Conservation (phyloP, 2,113 vertebrate species). For the Zapornia atra region DNA sequence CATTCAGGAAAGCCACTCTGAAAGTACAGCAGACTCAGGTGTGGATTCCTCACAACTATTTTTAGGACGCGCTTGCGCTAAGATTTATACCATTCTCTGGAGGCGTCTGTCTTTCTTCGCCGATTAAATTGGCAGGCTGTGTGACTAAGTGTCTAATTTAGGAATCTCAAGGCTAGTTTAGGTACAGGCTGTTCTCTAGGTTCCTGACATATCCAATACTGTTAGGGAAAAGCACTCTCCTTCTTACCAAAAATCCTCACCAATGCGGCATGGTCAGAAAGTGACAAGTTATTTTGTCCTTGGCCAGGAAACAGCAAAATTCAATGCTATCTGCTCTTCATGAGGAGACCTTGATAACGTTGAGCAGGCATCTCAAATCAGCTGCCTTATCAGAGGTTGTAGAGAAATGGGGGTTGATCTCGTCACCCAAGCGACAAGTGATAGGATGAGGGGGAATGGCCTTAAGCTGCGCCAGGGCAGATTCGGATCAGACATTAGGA, state of each 20-base stretch:
- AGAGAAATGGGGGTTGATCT: too few relatives aligned
- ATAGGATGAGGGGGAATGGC: too few relatives aligned
- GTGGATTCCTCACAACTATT: not conserved
- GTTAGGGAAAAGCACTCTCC: not conserved
- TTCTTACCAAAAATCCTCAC: not conserved
- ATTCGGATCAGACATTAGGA: too few relatives aligned
- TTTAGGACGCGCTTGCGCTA: not conserved
- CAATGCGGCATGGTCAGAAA: not conserved
- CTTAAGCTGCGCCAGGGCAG: too few relatives aligned
- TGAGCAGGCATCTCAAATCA: not conserved
- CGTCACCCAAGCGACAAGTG: too few relatives aligned
- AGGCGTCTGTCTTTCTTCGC: not conserved
- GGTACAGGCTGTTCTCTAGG: slow-evolving; percentile 20
- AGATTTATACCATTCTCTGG: slow-evolving; percentile 33
- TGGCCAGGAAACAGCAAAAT: not conserved
- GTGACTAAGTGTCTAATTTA: slow-evolving; percentile 47
- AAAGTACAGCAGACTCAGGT: not conserved
- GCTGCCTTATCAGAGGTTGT: not conserved
- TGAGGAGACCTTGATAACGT: not conserved
- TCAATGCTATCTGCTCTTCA: not conserved
- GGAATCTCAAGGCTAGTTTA: not conserved
- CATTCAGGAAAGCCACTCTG: not conserved
- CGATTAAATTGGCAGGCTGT: slow-evolving; percentile 21
- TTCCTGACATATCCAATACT: not conserved
- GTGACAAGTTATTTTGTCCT: not conserved